Evolutionary conservation across 1,140 invertebrate species (phyloP), one percentile per base, ranked within the genome.

Genomic region (Caenorhabditis remanei): DNA sequence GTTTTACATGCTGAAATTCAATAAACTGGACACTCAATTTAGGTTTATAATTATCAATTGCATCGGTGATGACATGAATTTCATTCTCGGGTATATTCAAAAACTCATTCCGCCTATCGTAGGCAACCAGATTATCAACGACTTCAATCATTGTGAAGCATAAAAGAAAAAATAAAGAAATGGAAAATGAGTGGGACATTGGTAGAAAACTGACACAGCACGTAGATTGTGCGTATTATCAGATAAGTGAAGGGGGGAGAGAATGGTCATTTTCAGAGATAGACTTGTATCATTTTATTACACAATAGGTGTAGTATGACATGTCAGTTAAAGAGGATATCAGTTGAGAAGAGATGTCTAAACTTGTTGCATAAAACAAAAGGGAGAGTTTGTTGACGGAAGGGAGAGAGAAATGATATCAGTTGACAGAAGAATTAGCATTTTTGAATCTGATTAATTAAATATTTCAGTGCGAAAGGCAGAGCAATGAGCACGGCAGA

Each of bases 341-440:
- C 41, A 71, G 21, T 32, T 32, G 3, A 48, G 65, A 71, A 46
- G 65, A 79, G 32, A 43, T 79, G 71, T n/a, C 71, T 50, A 79
- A 79, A 79, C 71, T 79, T 79, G 71, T 79, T 79, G 46, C 71
- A 79, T 79, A 50, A n/a, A 79, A 79, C n/a, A 79, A 79, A 79
- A 79, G 71, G 16, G 46, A 79, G 43, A 79, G 71, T 32, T 63
- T 63, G 21, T 40, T 32, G 11, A 32, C 61, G 61, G 61, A 63
- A 40, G 56, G 13, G 50, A 53, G 13, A 53, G 5, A 14, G n/a
- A 63, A 21, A 32, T 63, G 61, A 21, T 13, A 32, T 58, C 7
- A 58, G 8, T 58, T 14, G 56, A 21, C 8, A 16, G 11, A 53
- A 11, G 16, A 16, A 53, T 53, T 8, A 53, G 16, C 50, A 32